A percentile compares a stretch with the other conserved stretches of the same genome.
phyloP scores from a whole-genome alignment of 1,140 invertebrate genomes.

The Bombus confusus region DNA sequence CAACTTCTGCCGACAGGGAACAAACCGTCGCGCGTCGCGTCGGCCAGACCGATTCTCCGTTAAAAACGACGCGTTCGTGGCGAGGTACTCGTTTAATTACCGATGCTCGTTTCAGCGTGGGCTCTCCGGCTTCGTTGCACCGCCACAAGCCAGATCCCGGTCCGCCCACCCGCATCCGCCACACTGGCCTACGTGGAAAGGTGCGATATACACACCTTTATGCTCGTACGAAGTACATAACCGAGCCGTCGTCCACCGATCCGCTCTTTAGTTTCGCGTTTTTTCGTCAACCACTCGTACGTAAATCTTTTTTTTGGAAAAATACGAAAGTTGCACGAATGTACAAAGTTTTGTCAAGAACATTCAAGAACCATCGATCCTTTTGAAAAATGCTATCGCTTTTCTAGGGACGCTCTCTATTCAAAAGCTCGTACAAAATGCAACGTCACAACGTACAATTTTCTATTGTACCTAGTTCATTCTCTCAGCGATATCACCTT shows the following conservation, averaged over 20 bases:
- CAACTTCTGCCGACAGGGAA: neutral
- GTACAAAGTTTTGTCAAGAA: neutral
- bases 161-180: slow-evolving; percentile 77
- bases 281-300: slow-evolving; percentile 15
- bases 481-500: too few species aligned
- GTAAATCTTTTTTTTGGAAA: too few species aligned
- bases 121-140: slow-evolving; percentile 42
- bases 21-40: neutral
- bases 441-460: too few species aligned
- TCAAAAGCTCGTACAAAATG: too few species aligned
- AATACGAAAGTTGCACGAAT: too few species aligned
- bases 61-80: slow-evolving; percentile 2
- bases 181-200: slow-evolving; percentile 61
- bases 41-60: neutral
- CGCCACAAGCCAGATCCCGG: slow-evolving; percentile 62
- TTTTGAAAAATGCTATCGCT: neutral
- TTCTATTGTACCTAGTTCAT: too few species aligned
- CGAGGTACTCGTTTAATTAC: slow-evolving; percentile 72
- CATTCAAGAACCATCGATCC: neutral
- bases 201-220: slow-evolving; percentile 48
- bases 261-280: slow-evolving; percentile 30
- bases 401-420: neutral
- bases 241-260: slow-evolving; percentile 14
- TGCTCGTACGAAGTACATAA: slow-evolving; percentile 17
- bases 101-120: slow-evolving; percentile 66